Evolutionary conservation across 2,797 vertebrate species (phyloP), one percentile per base, ranked within the genome.

Genomic region (Urophycis tenuis): DNA sequence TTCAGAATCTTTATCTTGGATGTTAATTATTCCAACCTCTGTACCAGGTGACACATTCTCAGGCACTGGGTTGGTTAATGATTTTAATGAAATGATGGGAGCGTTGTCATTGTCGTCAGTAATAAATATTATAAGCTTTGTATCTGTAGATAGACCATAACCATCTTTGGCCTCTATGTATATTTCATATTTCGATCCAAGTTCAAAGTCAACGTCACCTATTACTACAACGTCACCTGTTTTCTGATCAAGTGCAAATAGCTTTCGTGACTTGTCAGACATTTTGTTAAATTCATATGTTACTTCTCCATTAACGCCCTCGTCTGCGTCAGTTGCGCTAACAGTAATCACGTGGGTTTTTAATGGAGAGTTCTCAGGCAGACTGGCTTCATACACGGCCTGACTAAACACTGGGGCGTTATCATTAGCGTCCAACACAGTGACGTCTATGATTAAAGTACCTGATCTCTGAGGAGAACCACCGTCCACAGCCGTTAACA

Each of bases 1-100:
- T 2, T 90, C 92, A 0, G 90, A 92, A 79, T 92, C 91, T 81
- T 77, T 78, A 45, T 93, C 91, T 69, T 90, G 88, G 0, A 91
- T 87, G 35, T 88, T 84, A 78, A 92, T 87, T 72, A 91, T 83
- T 29, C 86, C 89, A 3, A 90, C 84, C 75, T 89, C 87, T 73
- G 90, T 88, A 25, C 88, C 91, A 60, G 86, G 80, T 5, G 73
- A 45, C 8, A 79, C 78, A 25, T 84, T 85, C 75, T 92, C 91
- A 0, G 87, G 80, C 33, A 91, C 75, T 0, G 82, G 78, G 3
- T 72, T 86, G 0, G 67, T 75, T 22, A 91, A 22, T 0, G 92
- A 91, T 31, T 87, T 89, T 0, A 91, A 0, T 0, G 75, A 45
- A n/a, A 90, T 86, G 0, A 77, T 7, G 3, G 75, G 91, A 0